phyloP scores from a whole-genome alignment of 2,888 invertebrate species.

The Acanthococcus lagerstroemiae region DNA sequence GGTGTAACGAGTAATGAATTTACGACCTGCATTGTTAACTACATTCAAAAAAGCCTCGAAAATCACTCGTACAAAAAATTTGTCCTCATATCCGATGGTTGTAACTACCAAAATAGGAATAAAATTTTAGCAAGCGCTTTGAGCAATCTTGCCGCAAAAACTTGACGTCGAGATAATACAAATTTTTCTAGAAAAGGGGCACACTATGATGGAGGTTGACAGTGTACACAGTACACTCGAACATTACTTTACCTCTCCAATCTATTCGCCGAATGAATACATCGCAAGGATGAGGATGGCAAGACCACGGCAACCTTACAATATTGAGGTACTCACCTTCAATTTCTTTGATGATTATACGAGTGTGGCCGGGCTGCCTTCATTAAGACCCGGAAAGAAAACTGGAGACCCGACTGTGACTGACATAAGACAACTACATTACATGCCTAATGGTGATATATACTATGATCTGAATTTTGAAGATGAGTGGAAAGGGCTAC shows the following conservation, averaged over 20 bases:
- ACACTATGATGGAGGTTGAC: slow-evolving; percentile 39
- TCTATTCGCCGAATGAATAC: slow-evolving; percentile 28
- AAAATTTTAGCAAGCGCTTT: slow-evolving; percentile 37
- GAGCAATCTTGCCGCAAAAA: slow-evolving; percentile 33
- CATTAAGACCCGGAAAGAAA: neutral
- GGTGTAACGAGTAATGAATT: slow-evolving; percentile 35
- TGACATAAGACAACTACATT: neutral
- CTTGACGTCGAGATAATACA: slow-evolving; percentile 36
- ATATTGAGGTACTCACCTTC: neutral
- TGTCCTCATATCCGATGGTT: slow-evolving; percentile 37
- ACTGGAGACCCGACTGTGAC: neutral
- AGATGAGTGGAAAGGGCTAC: neutral
- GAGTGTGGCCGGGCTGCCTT: neutral
- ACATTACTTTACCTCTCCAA: slow-evolving; percentile 20
- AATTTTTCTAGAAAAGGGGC: slow-evolving; percentile 38
- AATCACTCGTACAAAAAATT: slow-evolving; percentile 12
- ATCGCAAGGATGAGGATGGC: slow-evolving; percentile 27
- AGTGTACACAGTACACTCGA: slow-evolving; percentile 38
- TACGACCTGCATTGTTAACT: slow-evolving; percentile 32
- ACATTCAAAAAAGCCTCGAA: slow-evolving; percentile 5
- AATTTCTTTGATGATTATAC: neutral
- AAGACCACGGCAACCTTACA: slow-evolving; percentile 21
- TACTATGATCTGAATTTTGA: neutral
- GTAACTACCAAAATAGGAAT: slow-evolving; percentile 38
- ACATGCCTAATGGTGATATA: neutral